Percentiles rank a stretch among this genome's conserved stretches.
phyloP scores from a whole-genome alignment of 2,113 vertebrate genomes.

The Halcyon senegalensis region DNA sequence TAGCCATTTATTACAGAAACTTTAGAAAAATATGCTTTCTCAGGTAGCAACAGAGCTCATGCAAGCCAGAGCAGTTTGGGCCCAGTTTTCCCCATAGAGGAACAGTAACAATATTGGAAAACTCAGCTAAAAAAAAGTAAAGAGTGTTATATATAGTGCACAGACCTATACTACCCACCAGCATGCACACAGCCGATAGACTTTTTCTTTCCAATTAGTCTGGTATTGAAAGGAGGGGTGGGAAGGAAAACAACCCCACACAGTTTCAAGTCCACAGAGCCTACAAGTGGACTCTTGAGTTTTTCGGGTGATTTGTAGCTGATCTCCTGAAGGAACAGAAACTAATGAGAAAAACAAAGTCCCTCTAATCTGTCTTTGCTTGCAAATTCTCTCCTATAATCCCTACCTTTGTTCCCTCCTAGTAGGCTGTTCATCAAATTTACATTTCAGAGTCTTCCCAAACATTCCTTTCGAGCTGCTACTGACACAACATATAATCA shows the following conservation, averaged over 20 bases:
- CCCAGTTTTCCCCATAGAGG: neutral
- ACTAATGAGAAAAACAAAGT: conserved; percentile 63
- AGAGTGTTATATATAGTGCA: neutral
- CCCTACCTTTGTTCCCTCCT: conserved; percentile 8
- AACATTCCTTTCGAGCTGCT: conserved; percentile 23
- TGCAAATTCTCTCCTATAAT: conserved; percentile 55
- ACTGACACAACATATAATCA: conserved; percentile 23
- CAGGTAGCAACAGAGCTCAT: accelerated
- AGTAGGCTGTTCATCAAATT: conserved; percentile 7
- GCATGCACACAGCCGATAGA: accelerated
- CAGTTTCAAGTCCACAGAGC: neutral
- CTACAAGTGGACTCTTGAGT: neutral
- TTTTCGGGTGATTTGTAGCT: conserved; percentile 25
- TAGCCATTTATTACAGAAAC: neutral
- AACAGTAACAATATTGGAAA: neutral
- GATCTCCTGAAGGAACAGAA: conserved; percentile 50
- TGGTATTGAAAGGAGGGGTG: neutral
- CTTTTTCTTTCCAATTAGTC: neutral
- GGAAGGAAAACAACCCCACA: neutral
- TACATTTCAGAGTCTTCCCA: conserved; percentile 43
- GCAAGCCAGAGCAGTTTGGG: neutral
- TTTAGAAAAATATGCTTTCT: neutral
- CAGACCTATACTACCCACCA: neutral
- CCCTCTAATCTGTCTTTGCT: conserved; percentile 28
- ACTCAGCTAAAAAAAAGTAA: neutral